phyloP scores from a whole-genome alignment of 2,113 vertebrate species.

The Gorsachius goisagi region DNA sequence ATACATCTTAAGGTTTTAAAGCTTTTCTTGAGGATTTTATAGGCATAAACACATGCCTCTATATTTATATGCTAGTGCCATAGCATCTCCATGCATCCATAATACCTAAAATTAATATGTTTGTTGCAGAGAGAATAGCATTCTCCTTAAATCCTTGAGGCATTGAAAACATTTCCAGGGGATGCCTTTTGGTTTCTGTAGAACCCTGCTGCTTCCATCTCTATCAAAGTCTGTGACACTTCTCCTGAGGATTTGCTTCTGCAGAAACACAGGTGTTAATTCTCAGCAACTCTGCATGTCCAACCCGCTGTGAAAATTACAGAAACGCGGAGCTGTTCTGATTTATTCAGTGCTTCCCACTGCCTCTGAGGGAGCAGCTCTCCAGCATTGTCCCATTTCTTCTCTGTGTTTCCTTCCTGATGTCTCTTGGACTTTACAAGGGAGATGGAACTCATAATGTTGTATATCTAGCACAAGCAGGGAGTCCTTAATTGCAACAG shows the following conservation, averaged over 20 bases:
- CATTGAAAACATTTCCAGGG: background rate
- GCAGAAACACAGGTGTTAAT: constrained; percentile 26
- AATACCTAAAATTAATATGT: background rate
- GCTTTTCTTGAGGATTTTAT: background rate
- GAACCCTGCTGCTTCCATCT: constrained; percentile 1
- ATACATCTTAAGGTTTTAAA: background rate
- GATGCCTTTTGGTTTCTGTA: background rate
- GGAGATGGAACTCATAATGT: background rate
- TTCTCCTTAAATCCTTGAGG: background rate
- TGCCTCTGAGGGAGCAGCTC: background rate
- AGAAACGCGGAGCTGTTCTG: constrained; percentile 4
- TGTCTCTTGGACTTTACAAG: background rate
- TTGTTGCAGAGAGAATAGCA: background rate
- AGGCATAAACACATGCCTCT: background rate
- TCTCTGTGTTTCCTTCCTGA: background rate
- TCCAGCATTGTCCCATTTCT: background rate
- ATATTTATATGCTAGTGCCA: background rate
- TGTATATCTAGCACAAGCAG: fast-evolving
- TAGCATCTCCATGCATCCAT: background rate
- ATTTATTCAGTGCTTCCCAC: constrained; percentile 18
- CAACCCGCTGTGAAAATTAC: constrained; percentile 43
- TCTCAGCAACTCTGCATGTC: constrained; percentile 33
- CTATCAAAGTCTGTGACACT: background rate
- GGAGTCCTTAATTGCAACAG: background rate
- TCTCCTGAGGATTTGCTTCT: constrained; percentile 32